Evolutionary conservation across 2,113 vertebrate genomes (phyloP).

Genomic region (Paramisgurnus dabryanus): DNA sequence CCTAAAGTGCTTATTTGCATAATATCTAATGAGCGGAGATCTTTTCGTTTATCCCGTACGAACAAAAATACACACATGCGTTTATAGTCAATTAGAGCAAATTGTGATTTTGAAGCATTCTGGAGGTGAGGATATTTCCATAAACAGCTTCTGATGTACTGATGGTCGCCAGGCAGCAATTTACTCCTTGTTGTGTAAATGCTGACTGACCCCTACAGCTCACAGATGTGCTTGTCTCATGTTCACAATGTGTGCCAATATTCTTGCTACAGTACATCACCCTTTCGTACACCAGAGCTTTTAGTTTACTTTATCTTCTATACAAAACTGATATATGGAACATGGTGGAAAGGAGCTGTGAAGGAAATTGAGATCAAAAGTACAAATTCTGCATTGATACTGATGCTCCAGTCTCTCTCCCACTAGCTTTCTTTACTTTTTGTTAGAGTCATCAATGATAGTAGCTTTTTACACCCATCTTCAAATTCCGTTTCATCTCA

Average conservation of each 20-base stretch:
- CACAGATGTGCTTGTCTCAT: conserved; percentile 63
- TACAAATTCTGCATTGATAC: neutral
- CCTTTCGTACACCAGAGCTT: neutral
- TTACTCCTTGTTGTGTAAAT: conserved; percentile 39
- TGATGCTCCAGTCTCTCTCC: neutral
- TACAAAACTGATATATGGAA: neutral
- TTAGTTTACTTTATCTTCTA: neutral
- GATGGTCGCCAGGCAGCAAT: conserved; percentile 50
- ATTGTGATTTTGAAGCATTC: conserved; percentile 20
- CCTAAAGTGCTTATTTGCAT: conserved; percentile 38
- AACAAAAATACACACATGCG: conserved; percentile 25
- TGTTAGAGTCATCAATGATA: conserved; percentile 38
- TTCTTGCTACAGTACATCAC: conserved; percentile 40
- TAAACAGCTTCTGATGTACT: conserved; percentile 2
- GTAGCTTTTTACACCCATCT: conserved; percentile 51
- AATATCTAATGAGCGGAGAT: conserved; percentile 30
- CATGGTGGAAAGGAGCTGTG: neutral
- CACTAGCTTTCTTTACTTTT: neutral
- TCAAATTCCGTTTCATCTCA: conserved; percentile 55
- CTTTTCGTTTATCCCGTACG: conserved; percentile 3
- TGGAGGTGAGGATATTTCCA: conserved; percentile 25
- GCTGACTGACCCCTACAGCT: conserved; percentile 58
- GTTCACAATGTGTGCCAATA: conserved; percentile 58
- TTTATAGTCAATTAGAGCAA: conserved; percentile 35
- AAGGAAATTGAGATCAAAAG: neutral